phyloP scores from a whole-genome alignment of 2,113 vertebrate genomes.

The Takifugu flavidus region DNA sequence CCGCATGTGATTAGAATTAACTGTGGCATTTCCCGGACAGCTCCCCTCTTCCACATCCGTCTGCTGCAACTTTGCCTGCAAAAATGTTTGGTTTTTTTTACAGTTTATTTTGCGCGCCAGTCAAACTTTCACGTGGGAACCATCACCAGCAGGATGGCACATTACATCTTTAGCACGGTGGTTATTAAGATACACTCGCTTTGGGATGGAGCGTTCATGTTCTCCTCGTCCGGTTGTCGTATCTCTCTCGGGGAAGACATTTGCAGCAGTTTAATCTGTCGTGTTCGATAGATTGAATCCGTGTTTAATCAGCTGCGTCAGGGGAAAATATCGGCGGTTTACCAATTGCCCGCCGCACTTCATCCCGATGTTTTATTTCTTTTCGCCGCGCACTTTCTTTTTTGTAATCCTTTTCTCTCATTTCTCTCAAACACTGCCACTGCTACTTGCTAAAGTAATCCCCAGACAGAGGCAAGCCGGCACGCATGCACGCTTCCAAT shows the following conservation, averaged over 20 bases:
- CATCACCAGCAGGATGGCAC: not conserved
- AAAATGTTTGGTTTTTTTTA: slow-evolving; percentile 1
- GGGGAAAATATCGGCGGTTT: slow-evolving; percentile 2
- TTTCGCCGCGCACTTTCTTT: not conserved
- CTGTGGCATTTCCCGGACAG: slow-evolving; percentile 52
- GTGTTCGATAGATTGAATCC: slow-evolving; percentile 14
- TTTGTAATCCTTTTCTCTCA: not conserved
- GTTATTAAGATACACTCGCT: not conserved
- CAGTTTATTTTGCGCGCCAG: not conserved
- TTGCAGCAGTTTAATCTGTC: slow-evolving; percentile 16
- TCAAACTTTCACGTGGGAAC: not conserved
- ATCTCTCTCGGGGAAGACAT: slow-evolving; percentile 4
- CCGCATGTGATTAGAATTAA: slow-evolving; percentile 53
- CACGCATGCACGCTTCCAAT: not conserved
- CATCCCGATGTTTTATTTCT: not conserved
- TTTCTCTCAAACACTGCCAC: slow-evolving; percentile 1
- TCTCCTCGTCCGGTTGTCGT: not conserved
- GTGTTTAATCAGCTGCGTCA: slow-evolving; percentile 31
- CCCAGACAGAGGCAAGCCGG: not conserved
- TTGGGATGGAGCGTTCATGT: not conserved
- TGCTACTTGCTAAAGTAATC: slow-evolving; percentile 1
- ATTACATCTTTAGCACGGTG: not conserved
- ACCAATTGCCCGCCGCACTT: not conserved
- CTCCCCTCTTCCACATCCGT: slow-evolving; percentile 53
- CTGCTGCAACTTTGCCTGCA: slow-evolving; percentile 29